Percentiles rank a stretch among this genome's conserved stretches.
Conservation (phyloP, 2,888 invertebrate genomes). For the Neria commutata region DNA sequence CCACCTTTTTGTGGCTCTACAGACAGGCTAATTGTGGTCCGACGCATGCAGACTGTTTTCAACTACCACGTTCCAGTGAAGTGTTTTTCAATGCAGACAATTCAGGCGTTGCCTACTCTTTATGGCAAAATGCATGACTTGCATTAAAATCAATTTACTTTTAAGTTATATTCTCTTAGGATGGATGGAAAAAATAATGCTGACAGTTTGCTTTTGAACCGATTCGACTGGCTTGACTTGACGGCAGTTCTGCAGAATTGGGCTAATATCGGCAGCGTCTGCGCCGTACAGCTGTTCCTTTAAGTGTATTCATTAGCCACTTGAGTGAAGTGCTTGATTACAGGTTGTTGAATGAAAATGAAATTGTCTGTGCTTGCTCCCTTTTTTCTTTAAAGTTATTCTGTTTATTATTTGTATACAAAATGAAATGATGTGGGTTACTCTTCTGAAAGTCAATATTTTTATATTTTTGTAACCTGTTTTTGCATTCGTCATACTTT, state of each 20-base stretch:
- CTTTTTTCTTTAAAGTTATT: too few species aligned
- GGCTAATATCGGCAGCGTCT: constrained; percentile 43
- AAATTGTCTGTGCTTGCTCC: too few species aligned
- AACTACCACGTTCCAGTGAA: not conserved
- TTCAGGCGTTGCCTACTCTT: not conserved
- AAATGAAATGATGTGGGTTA: too few species aligned
- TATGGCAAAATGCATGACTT: constrained; percentile 39
- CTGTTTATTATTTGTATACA: too few species aligned
- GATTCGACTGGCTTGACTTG: not conserved
- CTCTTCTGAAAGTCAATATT: too few species aligned
- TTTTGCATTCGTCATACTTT: too few species aligned
- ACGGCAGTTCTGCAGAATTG: constrained; percentile 43
- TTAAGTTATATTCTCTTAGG: constrained; percentile 44
- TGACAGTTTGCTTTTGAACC: not conserved
- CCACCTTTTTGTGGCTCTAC: not conserved
- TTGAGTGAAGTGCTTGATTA: not conserved
- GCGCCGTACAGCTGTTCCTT: not conserved
- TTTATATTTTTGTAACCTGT: too few species aligned
- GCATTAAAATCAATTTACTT: constrained; percentile 49
- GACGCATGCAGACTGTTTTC: not conserved
- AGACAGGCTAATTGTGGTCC: not conserved
- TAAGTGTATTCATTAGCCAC: constrained; percentile 44
- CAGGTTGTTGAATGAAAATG: not conserved
- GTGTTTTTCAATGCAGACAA: not conserved
- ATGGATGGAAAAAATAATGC: too few species aligned